A percentile compares a stretch with the other conserved stretches of the same genome.
Evolutionary conservation across 2,113 vertebrate species (phyloP).

Genomic region (Otocyon megalotis): DNA sequence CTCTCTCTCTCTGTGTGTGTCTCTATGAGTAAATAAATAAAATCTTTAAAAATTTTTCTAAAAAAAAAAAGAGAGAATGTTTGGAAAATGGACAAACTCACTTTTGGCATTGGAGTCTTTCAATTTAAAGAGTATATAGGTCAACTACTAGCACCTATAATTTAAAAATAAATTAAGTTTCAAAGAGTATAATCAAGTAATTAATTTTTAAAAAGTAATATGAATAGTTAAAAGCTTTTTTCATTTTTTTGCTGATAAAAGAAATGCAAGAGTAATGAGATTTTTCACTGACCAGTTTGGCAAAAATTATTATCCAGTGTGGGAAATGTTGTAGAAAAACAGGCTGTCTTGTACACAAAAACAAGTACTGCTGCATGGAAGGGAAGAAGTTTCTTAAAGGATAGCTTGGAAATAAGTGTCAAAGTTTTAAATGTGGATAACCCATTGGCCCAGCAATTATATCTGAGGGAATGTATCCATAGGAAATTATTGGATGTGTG

Average conservation of each 20-base stretch:
- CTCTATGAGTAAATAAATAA: too few relatives aligned
- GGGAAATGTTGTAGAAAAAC: not conserved
- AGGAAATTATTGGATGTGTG: not conserved
- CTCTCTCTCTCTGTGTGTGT: too few relatives aligned
- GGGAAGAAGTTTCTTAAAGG: not conserved
- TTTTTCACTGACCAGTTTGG: not conserved
- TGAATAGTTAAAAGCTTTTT: conserved; percentile 12
- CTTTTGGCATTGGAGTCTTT: conserved; percentile 1
- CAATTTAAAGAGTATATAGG: not conserved
- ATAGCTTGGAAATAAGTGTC: not conserved
- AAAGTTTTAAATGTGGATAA: not conserved
- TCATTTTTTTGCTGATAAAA: conserved; percentile 39
- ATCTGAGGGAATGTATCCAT: not conserved
- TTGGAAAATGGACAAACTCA: conserved; percentile 26
- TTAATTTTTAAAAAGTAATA: not conserved
- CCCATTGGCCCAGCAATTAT: not conserved
- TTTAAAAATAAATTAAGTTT: not conserved
- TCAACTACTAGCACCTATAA: not conserved
- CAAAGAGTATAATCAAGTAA: conserved; percentile 15
- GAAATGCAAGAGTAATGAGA: not conserved
- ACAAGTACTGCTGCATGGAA: not conserved
- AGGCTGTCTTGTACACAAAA: not conserved
- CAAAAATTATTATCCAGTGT: not conserved
- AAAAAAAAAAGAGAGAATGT: not conserved
- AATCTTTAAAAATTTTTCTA: too few relatives aligned